These are phyloP conservation scores for Paramormyrops hopkinsi DNA, from an alignment of 2,797 vertebrate genomes.

Conservation along the genomic window DNA sequence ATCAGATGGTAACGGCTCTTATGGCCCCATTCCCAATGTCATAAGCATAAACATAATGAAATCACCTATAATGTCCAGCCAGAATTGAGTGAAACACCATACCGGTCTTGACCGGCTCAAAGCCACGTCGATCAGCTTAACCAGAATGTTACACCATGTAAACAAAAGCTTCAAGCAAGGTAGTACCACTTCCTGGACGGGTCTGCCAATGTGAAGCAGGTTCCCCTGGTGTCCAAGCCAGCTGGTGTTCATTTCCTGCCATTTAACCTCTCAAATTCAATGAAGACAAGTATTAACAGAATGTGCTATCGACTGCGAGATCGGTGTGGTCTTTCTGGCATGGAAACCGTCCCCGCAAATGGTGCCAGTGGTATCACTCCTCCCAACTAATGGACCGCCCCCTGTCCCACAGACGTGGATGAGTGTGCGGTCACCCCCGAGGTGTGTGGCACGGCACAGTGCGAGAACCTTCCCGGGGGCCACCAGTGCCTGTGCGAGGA, in stretches of 20 bases:
- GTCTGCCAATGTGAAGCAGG: not conserved
- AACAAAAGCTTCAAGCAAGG: not conserved
- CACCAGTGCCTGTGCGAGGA: slow-evolving; percentile 77
- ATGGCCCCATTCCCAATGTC: not conserved
- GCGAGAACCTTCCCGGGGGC: slow-evolving; percentile 71
- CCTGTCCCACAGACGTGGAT: slow-evolving; percentile 71
- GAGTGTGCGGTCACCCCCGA: slow-evolving; percentile 65
- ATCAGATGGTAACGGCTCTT: not conserved
- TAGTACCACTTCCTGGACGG: not conserved
- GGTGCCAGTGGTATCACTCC: not conserved
- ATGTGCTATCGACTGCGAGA: not conserved
- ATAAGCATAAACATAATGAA: not conserved
- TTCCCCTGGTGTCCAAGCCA: not conserved
- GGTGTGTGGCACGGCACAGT: slow-evolving; percentile 79
- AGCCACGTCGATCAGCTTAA: not conserved
- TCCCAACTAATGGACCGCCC: not conserved
- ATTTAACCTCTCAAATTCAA: not conserved
- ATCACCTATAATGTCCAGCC: not conserved
- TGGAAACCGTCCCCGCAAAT: not conserved
- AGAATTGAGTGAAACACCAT: not conserved
- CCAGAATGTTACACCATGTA: not conserved
- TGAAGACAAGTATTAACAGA: not conserved
- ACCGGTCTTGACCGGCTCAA: not conserved
- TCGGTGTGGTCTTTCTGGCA: not conserved
- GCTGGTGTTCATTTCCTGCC: not conserved